Evolutionary conservation across 2,888 invertebrate species (phyloP).

Genomic region (Phania funesta): DNA sequence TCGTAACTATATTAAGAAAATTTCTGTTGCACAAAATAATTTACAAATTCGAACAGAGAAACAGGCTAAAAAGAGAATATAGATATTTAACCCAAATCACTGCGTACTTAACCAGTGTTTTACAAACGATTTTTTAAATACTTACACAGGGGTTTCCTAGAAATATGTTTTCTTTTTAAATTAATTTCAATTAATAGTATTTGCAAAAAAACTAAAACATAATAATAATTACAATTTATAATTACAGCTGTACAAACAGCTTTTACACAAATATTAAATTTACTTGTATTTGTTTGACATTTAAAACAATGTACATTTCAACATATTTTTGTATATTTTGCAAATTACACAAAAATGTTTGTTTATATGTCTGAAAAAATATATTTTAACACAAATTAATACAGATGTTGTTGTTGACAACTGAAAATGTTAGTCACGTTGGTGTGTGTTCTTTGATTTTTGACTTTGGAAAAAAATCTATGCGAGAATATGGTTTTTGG

Average conservation of each 20-base stretch:
- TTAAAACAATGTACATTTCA: background rate
- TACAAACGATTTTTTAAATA: background rate
- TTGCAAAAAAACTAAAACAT: background rate
- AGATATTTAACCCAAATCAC: too few species aligned
- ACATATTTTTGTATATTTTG: background rate
- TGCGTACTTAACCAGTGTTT: background rate
- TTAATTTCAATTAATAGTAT: slow-evolving; percentile 6
- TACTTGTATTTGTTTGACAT: background rate
- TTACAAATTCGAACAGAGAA: too few species aligned
- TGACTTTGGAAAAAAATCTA: too few species aligned
- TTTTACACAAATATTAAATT: background rate
- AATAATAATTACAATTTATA: background rate
- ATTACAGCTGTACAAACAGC: slow-evolving; percentile 1
- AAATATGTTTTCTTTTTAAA: background rate
- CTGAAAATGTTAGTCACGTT: too few species aligned
- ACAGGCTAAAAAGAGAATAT: too few species aligned
- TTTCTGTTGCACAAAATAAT: too few species aligned
- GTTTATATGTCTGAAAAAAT: background rate
- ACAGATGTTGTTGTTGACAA: too few species aligned
- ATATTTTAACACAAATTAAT: background rate
- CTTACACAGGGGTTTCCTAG: background rate
- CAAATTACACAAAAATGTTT: background rate
- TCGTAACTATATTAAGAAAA: too few species aligned
- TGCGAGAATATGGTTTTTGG: too few species aligned
- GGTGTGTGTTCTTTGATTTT: too few species aligned